Percentiles rank a stretch among this genome's conserved stretches.
Conservation (phyloP, 2,113 vertebrate species). For the Tyrannus savana region DNA sequence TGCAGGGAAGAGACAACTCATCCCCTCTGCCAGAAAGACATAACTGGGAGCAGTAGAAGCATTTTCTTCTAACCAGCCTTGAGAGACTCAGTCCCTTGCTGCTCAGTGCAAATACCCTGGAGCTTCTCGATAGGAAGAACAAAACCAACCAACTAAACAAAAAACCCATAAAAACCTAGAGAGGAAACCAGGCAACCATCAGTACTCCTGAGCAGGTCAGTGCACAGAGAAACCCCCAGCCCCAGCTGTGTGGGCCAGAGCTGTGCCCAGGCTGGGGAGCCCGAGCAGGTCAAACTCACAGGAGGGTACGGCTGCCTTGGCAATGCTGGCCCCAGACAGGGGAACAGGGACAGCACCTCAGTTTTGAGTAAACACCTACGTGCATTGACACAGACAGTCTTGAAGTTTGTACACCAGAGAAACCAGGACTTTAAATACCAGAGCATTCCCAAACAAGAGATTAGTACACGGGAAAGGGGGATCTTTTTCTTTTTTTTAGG, state of each 20-base stretch:
- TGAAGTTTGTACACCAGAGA: constrained; percentile 43
- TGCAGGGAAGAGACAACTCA: background rate
- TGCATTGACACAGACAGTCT: constrained; percentile 63
- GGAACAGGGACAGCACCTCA: constrained; percentile 3
- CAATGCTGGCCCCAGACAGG: background rate
- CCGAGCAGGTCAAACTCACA: background rate
- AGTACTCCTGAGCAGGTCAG: background rate
- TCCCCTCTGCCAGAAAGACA: background rate
- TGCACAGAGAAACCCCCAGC: background rate
- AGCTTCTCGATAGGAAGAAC: background rate
- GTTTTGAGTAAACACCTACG: constrained; percentile 53
- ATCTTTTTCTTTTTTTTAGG: constrained; percentile 2
- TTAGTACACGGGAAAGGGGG: constrained; percentile 12
- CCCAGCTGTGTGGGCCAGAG: background rate
- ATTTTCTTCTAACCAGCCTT: background rate
- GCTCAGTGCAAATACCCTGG: constrained; percentile 24
- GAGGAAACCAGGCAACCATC: background rate
- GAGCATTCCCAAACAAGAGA: constrained; percentile 37
- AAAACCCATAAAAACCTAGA: background rate
- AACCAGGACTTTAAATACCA: constrained; percentile 53
- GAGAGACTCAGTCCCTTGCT: background rate
- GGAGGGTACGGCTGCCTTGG: background rate
- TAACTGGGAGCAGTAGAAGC: background rate
- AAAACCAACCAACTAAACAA: background rate
- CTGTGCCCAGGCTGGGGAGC: background rate